Evolutionary conservation across 2,888 invertebrate genomes (phyloP), one percentile per base, ranked within the genome.

Genomic region (Endomychus coccineus): DNA sequence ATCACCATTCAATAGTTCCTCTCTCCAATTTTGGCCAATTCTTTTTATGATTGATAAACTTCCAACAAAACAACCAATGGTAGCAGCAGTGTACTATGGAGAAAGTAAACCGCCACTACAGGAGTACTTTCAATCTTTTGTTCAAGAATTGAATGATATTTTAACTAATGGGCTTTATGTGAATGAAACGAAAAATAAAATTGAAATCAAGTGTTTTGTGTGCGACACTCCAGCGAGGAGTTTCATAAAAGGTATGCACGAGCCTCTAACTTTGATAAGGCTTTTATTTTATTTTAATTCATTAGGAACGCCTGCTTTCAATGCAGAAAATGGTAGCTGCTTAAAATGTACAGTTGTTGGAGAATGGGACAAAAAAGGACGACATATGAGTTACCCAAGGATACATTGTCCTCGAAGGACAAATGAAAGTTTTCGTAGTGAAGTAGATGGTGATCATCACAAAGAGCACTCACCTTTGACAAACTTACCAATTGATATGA

Each of bases 401-500:
- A 40, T 40, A 10, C 25, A 47, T 40, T 35, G 39, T 13, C 34
- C 15, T 15, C 31, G 36, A 16, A 39, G 46, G 39, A 45, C 46
- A 6, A 40, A 49, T 36, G 14, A 27, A 13, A 44, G 43, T 39
- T 48, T 49, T 39, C 39, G 50, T 22, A 35, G 27, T 10, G 37
- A 43, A 39, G 14, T 16, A 10, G 46, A 46, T 36, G 24, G 27
- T 16, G 42, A 49, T 43, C 43, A 50, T 38, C 50, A 50, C 31
- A 46, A 48, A 42, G 43, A 43, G 27, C 31, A 45, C 29, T 30
- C 43, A 14, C 49, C 46, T 14, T 36, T 48, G 25, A 19, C 32
- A 35, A 38, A 42, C 21, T 35, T 55, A 15, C 46, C 46, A 7
- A 46, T 52, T 25, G 41, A 53, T 41, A 48, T 53, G 45, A 35